Conservation (phyloP, 2,888 invertebrate genomes). For the Cancer borealis region DNA sequence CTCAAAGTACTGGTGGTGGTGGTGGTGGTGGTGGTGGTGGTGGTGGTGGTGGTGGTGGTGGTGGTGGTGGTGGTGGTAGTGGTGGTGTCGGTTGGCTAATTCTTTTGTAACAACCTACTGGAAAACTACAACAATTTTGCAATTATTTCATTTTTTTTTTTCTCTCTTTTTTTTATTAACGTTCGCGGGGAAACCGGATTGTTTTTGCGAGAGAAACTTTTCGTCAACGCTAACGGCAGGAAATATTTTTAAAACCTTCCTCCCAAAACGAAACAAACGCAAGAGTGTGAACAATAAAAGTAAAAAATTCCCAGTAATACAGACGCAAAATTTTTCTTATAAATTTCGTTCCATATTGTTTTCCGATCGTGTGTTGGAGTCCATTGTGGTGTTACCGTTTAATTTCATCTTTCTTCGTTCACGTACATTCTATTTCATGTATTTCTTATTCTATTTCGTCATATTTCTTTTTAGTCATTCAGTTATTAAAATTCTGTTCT, state of each 20-base stretch:
- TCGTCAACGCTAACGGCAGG: neutral
- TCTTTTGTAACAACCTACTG: constrained; percentile 9
- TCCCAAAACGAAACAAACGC: neutral
- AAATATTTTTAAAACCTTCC: neutral
- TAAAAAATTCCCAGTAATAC: neutral
- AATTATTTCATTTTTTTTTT: neutral
- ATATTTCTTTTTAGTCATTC: neutral
- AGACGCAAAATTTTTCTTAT: neutral
- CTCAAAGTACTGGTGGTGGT: neutral
- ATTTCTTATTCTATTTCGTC: neutral
- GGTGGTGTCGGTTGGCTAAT: neutral
- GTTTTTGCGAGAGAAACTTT: constrained; percentile 20
- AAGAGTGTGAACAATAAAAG: neutral
- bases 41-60: neutral
- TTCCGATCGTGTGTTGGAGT: neutral
- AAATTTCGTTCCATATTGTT: constrained; percentile 1
- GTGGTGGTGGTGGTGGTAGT: neutral
- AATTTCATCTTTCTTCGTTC: neutral
- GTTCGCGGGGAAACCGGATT: neutral
- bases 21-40: neutral
- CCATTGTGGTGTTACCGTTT: neutral
- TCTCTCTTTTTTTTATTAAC: neutral
- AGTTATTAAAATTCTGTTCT: neutral
- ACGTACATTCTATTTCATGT: neutral
- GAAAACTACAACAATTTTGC: neutral